Evolutionary conservation across 2,797 vertebrate genomes (phyloP).

Genomic region (Chaunax sp.): DNA sequence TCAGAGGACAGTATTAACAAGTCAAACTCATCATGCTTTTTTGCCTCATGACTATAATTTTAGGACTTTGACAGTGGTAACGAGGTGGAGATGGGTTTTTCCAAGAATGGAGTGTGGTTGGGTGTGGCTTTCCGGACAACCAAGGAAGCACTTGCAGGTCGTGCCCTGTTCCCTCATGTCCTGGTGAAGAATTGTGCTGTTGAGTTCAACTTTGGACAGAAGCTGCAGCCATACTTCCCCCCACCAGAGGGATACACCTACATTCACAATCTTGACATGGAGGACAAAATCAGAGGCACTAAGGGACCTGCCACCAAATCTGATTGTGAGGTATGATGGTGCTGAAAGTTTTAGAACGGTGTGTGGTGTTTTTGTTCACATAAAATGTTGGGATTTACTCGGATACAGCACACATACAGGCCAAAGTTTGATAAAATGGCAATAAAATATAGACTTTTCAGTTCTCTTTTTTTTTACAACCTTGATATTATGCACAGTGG

Average conservation of each 20-base stretch:
- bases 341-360: not conserved
- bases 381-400: no score
- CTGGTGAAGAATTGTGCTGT: conserved; percentile 93
- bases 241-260: conserved; percentile 88
- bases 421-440: not conserved
- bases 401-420: not conserved
- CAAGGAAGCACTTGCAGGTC: conserved; percentile 83
- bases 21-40: not conserved
- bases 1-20: not conserved
- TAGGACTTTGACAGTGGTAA: conserved; percentile 90
- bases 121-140: conserved; percentile 86
- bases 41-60: rapidly evolving
- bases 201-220: conserved; percentile 95
- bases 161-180: conserved; percentile 90
- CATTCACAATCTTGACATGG: conserved; percentile 86
- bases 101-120: conserved; percentile 90
- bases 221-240: conserved; percentile 84
- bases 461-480: no score
- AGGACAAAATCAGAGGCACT: conserved; percentile 86
- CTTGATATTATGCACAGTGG: no score
- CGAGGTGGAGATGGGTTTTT: conserved; percentile 88
- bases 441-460: no score
- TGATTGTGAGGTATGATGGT: conserved; percentile 89
- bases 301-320: conserved; percentile 87
- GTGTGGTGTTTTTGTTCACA: no score